A percentile compares a stretch with the other conserved stretches of the same genome.
phyloP scores from a whole-genome alignment of 2,113 vertebrate genomes.

The Caloenas nicobarica region DNA sequence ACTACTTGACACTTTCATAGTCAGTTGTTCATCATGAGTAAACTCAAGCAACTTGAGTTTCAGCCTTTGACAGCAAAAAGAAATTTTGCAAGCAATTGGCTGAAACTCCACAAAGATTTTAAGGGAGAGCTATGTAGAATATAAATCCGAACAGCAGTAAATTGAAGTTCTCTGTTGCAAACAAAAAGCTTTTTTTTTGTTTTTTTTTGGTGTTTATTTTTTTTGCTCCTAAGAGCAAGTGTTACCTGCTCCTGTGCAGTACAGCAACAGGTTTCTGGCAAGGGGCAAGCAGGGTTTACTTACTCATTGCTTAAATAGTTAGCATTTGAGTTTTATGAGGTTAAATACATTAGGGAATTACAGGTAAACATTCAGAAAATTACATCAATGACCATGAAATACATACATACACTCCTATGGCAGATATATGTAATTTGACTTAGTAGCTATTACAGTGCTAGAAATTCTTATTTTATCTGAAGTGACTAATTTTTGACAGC shows the following conservation, averaged over 20 bases:
- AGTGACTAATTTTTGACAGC: not conserved
- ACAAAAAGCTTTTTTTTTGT: not conserved
- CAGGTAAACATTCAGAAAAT: not conserved
- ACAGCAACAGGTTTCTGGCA: not conserved
- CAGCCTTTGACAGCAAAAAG: constrained; percentile 38
- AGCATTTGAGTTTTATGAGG: not conserved
- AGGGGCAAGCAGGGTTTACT: not conserved
- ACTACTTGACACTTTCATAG: not conserved
- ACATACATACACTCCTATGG: not conserved
- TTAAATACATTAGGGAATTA: not conserved
- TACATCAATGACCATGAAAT: not conserved
- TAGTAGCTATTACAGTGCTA: not conserved
- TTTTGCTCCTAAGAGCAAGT: not conserved
- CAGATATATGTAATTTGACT: not conserved
- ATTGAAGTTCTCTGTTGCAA: constrained; percentile 14
- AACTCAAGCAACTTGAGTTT: not conserved
- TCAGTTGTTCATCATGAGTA: not conserved
- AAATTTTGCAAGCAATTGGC: constrained; percentile 46
- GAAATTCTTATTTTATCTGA: not conserved
- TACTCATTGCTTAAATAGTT: not conserved
- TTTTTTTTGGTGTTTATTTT: not conserved
- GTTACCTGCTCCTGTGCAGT: not conserved
- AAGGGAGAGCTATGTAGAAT: not conserved
- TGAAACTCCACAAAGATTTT: constrained; percentile 44
- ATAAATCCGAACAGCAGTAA: constrained; percentile 43